phyloP scores from a whole-genome alignment of 1,140 invertebrate species.

The Tetramorium alpestre region DNA sequence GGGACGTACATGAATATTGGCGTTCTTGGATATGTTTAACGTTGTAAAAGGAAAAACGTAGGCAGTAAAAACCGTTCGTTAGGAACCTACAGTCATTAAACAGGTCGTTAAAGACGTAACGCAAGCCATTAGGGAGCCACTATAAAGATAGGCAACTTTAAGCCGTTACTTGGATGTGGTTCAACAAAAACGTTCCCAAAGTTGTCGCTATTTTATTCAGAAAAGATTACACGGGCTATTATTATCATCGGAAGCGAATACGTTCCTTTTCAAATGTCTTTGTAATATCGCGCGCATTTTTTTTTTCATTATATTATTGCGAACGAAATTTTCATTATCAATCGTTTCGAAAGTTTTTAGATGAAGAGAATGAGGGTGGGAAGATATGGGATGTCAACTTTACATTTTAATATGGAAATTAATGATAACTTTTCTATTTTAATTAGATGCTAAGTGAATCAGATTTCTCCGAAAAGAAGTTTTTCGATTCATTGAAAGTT shows the following conservation, averaged over 20 bases:
- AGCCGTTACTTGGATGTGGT: neutral
- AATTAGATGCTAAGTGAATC: neutral
- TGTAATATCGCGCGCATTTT: neutral
- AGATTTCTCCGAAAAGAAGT: neutral
- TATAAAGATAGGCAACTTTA: neutral
- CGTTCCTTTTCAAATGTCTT: neutral
- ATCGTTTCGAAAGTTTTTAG: neutral
- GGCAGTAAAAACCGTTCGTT: conserved; percentile 10
- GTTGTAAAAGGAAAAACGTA: neutral
- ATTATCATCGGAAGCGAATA: neutral
- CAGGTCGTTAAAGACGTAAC: neutral
- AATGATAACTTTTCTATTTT: neutral
- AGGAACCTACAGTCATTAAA: neutral
- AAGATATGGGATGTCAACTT: neutral
- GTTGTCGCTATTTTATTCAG: neutral
- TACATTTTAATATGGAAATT: neutral
- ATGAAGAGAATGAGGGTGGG: no score
- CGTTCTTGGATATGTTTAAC: neutral
- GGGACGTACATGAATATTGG: neutral
- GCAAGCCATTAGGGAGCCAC: neutral
- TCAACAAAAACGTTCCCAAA: neutral
- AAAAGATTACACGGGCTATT: neutral
- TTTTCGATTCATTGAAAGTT: neutral
- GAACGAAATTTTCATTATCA: neutral
- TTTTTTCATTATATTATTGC: neutral